Evolutionary conservation across 2,113 vertebrate genomes (phyloP), one percentile per base, ranked within the genome.

Genomic region (Datnioides undecimradiatus): DNA sequence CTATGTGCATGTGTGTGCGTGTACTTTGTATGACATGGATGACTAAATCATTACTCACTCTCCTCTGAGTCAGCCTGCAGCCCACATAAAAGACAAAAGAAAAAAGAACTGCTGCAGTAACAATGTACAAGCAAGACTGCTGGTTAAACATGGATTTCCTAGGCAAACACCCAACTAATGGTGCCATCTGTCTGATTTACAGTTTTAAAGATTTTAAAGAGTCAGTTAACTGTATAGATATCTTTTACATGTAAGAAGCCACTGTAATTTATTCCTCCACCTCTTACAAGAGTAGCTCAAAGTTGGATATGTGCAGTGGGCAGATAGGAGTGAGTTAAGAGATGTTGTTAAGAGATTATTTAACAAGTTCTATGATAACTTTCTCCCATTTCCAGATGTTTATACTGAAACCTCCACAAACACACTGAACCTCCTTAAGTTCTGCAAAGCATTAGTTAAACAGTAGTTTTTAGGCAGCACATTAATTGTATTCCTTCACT

Each of bases 21-120:
- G 41, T 46, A 16, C 40, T 59, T 77, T 45, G 48, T 36, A 17
- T 43, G 29, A 36, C 43, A 63, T 13, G 63, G 5, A 85, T 87
- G 84, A 84, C 71, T 90, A 43, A 68, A n/a, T 60, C 25, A 79
- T 84, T 84, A 77, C 11, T 88, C 86, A 79, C n/a, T 63, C 5
- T 58, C 49, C 49, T 84, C 48, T 88, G 84, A 77, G 54, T 87
- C 84, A 90, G 36, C 3, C 6, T n/a, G 23, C 41, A 52, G 33
- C 49, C 74, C 67, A 40, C 63, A 60, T 23, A 13, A 59, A 71
- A 62, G 7, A n/a, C n/a, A n/a, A n/a, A 80, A 25, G 19, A 73
- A 74, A 16, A 36, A 4, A 29, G 19, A 60, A 55, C 8, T 31
- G 57, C 19, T 54, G 21, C n/a, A 31, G 17, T 19, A 58, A 73